These are phyloP conservation scores for Leptonema lineaticorne DNA, from an alignment of 1,140 invertebrate species.

Conservation along the genomic window DNA sequence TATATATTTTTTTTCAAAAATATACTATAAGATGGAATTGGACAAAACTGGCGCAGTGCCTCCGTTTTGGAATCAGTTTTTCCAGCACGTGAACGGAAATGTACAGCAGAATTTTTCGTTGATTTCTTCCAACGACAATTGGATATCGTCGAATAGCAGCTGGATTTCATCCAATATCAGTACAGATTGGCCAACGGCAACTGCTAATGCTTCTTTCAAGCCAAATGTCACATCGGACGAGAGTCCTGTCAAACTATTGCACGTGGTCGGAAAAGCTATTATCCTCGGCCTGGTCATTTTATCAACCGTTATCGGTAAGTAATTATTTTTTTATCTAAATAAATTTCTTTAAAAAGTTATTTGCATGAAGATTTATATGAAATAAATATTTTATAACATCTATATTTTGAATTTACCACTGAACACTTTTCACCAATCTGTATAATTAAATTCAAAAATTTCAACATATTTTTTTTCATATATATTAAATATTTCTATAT, in stretches of 20 bases:
- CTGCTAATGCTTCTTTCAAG: background rate
- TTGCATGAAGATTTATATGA: too few species aligned
- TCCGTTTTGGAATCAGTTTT: conserved; percentile 2
- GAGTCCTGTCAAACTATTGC: conserved; percentile 46
- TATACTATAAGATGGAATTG: conserved; percentile 13
- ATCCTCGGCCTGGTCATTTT: conserved; percentile 53
- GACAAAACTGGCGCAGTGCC: background rate
- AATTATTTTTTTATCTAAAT: background rate
- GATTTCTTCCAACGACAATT: conserved; percentile 11
- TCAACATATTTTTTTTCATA: too few species aligned
- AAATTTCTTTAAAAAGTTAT: too few species aligned
- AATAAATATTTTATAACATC: too few species aligned
- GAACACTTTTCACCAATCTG: too few species aligned
- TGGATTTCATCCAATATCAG: background rate
- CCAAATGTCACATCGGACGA: conserved; percentile 27
- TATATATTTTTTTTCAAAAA: too few species aligned
- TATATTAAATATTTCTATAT: too few species aligned
- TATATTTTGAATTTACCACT: too few species aligned
- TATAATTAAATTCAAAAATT: too few species aligned
- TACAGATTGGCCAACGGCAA: too few species aligned
- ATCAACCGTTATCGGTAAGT: conserved; percentile 54
- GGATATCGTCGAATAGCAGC: background rate
- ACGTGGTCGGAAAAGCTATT: conserved; percentile 51
- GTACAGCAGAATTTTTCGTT: background rate
- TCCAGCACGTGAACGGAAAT: background rate